A percentile compares a stretch with the other conserved stretches of the same genome.
Conservation (phyloP, 2,113 vertebrate genomes). For the Toxotes jaculatrix region DNA sequence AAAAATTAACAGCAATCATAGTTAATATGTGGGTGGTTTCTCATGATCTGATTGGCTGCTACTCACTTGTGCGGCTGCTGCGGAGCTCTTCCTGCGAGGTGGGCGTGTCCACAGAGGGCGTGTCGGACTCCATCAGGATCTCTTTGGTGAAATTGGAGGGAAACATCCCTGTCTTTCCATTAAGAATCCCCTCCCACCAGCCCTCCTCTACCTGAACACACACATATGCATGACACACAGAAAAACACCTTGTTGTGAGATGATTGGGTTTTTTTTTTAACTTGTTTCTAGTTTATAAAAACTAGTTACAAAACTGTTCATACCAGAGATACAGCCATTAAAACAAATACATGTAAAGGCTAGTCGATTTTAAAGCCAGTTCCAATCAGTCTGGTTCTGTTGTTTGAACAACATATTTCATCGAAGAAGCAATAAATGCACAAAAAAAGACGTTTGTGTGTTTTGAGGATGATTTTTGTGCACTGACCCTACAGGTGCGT, state of each 20-base stretch:
- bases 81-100: conserved; percentile 90
- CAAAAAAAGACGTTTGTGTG: too few relatives aligned
- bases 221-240: neutral
- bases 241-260: too few relatives aligned
- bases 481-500: neutral
- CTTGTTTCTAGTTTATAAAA: too few relatives aligned
- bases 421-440: neutral
- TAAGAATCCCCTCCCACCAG: conserved; percentile 97
- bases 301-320: too few relatives aligned
- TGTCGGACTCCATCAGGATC: conserved; percentile 82
- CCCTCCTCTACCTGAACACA: conserved; percentile 94
- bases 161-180: conserved; percentile 97
- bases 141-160: conserved; percentile 99
- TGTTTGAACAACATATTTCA: neutral
- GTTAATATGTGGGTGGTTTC: neutral
- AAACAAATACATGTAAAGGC: too few relatives aligned
- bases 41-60: neutral
- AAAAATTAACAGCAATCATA: neutral
- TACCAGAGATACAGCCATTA: too few relatives aligned
- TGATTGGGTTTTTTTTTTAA: too few relatives aligned
- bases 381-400: neutral
- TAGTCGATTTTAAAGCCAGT: neutral
- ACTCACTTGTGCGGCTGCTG: conserved; percentile 90
- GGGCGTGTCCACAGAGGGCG: conserved; percentile 82
- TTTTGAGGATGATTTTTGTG: neutral